Evolutionary conservation across 2,888 invertebrate species (phyloP).

Genomic region (Beris chalybata): DNA sequence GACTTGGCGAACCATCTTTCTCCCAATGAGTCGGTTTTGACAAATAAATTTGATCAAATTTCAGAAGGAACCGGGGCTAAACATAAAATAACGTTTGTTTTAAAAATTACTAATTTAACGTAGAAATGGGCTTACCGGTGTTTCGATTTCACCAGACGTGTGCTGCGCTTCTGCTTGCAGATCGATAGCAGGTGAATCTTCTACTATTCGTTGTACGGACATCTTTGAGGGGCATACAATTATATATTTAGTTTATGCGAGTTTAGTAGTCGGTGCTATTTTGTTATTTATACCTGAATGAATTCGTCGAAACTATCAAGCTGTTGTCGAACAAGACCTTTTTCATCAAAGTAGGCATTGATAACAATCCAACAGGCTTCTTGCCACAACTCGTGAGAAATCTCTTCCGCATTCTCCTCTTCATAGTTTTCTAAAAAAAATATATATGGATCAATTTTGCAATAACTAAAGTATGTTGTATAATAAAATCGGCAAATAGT

Average conservation of each 20-base stretch:
- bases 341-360: slow-evolving; percentile 99
- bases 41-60: slow-evolving; percentile 98
- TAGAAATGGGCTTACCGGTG: slow-evolving; percentile 60
- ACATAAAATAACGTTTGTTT: slow-evolving; percentile 38
- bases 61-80: slow-evolving; percentile 85
- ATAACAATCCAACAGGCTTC: slow-evolving; percentile 99
- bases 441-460: too few relatives aligned
- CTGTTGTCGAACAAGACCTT: slow-evolving; percentile 98
- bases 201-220: slow-evolving; percentile 99
- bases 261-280: neutral
- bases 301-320: slow-evolving; percentile 99
- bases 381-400: slow-evolving; percentile 98
- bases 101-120: neutral
- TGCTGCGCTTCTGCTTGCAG: slow-evolving; percentile 98
- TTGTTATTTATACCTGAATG: slow-evolving; percentile 66
- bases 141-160: slow-evolving; percentile 88
- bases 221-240: slow-evolving; percentile 59
- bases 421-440: slow-evolving; percentile 61
- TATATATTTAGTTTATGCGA: too few relatives aligned
- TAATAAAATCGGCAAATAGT: too few relatives aligned
- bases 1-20: slow-evolving; percentile 98
- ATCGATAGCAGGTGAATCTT: slow-evolving; percentile 98
- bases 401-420: slow-evolving; percentile 91
- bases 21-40: slow-evolving; percentile 99
- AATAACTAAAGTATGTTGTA: too few relatives aligned